A percentile compares a stretch with the other conserved stretches of the same genome.
Conservation (phyloP, 2,888 invertebrate genomes). For the Stegana nigrithorax region DNA sequence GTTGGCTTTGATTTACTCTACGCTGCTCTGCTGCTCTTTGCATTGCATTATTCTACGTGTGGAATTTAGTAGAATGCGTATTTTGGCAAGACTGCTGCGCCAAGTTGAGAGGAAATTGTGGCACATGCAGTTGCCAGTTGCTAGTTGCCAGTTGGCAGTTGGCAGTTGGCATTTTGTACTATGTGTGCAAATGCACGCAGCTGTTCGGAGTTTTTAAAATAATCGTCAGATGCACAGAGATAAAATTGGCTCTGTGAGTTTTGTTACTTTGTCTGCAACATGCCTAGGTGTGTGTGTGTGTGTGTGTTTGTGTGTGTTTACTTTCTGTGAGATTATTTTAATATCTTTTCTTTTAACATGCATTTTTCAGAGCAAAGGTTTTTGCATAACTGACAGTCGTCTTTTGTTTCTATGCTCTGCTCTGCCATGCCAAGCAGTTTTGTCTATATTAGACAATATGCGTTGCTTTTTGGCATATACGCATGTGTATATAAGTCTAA, state of each 20-base stretch:
- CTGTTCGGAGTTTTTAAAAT: constrained; percentile 8
- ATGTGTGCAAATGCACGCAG: constrained; percentile 27
- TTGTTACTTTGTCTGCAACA: constrained; percentile 26
- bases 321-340: constrained; percentile 33
- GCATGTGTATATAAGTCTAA: too few species aligned
- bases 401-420: too few species aligned
- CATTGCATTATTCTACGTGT: too few species aligned
- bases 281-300: too few species aligned
- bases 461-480: background rate
- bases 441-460: background rate
- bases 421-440: constrained; percentile 28
- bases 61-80: constrained; percentile 1
- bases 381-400: too few species aligned
- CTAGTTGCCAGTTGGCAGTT: too few species aligned
- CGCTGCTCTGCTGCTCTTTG: too few species aligned
- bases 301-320: constrained; percentile 4
- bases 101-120: too few species aligned
- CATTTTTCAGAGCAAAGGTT: background rate
- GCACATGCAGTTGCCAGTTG: too few species aligned
- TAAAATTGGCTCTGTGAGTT: background rate
- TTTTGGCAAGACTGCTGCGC: background rate
- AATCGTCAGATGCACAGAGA: background rate
- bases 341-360: constrained; percentile 28
- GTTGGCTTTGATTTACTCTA: background rate
- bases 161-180: too few species aligned